Conservation (phyloP, 2,888 invertebrate species). For the Galeopsomyia nigrocyanea region DNA sequence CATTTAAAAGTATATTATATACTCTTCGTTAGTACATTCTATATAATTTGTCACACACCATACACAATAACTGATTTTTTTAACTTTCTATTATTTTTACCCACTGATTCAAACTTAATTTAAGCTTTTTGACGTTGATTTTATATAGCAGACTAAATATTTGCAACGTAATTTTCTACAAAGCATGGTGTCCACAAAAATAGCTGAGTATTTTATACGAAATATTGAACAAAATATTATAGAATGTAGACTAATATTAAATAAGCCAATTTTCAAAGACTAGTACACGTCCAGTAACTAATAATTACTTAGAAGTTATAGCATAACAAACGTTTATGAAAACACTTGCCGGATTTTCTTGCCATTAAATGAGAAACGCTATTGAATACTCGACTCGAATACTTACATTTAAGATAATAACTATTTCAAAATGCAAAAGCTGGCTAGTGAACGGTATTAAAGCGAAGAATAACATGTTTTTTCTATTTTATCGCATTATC, state of each 20-base stretch:
- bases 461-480: too few relatives aligned
- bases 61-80: constrained; percentile 12
- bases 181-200: constrained; percentile 64
- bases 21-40: constrained; percentile 23
- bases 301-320: too few relatives aligned
- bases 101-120: constrained; percentile 12
- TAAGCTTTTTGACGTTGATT: constrained; percentile 23
- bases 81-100: constrained; percentile 10
- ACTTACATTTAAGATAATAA: constrained; percentile 31
- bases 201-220: constrained; percentile 64
- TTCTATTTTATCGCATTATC: constrained; percentile 16
- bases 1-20: constrained; percentile 12
- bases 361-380: constrained; percentile 36
- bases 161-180: constrained; percentile 44
- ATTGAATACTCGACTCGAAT: constrained; percentile 30
- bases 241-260: constrained; percentile 38
- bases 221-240: constrained; percentile 26
- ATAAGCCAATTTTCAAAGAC: constrained; percentile 32
- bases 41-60: constrained; percentile 20
- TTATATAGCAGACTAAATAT: constrained; percentile 23
- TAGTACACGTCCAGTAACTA: not conserved
- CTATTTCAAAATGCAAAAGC: constrained; percentile 16
- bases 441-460: not conserved
- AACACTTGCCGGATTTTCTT: constrained; percentile 17
- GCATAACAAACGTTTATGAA: too few relatives aligned